Conservation (phyloP, 2,797 vertebrate genomes). For the Tolypeutes matacus region DNA sequence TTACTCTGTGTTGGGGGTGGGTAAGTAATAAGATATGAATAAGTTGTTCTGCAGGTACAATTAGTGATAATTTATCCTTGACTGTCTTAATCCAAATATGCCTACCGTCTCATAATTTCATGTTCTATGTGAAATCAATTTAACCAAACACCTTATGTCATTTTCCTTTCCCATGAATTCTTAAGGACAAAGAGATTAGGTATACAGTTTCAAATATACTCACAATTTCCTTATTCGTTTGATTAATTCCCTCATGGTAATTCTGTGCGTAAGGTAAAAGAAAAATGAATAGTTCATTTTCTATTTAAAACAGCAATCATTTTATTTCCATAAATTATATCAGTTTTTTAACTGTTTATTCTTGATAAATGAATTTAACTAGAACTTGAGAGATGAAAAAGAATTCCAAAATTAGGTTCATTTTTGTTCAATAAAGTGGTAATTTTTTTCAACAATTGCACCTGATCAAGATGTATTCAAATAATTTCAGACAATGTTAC, state of each 20-base stretch:
- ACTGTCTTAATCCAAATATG: conserved; percentile 12
- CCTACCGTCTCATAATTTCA: neutral
- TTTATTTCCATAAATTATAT: conserved; percentile 41
- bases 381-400: neutral
- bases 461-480: neutral
- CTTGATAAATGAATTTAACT: conserved; percentile 35
- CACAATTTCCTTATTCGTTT: neutral
- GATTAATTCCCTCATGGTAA: conserved; percentile 7
- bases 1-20: neutral
- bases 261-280: neutral
- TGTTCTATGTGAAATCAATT: conserved; percentile 12
- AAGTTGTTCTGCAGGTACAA: neutral
- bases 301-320: neutral
- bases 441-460: neutral
- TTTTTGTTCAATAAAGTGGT: conserved; percentile 22
- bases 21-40: neutral
- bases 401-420: conserved; percentile 44
- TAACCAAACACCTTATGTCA: neutral
- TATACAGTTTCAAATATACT: conserved; percentile 25
- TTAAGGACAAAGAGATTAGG: neutral
- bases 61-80: neutral
- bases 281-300: neutral
- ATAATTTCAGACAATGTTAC: neutral
- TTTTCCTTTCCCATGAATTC: neutral
- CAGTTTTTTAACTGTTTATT: conserved; percentile 5